Base-by-base conservation (phyloP, 1,140 invertebrate genomes). In the Thalassaphorura encarpata region DNA sequence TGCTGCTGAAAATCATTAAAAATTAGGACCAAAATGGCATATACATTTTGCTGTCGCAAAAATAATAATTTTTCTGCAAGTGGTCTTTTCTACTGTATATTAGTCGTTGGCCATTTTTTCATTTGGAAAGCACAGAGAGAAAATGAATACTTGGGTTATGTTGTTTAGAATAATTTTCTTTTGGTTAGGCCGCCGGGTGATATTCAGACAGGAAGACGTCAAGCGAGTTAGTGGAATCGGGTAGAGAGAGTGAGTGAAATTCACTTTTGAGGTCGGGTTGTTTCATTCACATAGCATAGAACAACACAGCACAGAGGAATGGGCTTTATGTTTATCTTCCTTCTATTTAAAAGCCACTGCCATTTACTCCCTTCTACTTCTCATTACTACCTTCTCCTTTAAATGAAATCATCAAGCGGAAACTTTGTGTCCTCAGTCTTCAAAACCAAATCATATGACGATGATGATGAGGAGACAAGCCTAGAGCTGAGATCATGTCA, bases 341-440 rank as follows among this genome's bases (percentile, higher is more conserved):
- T 36, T 36, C 33, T 36, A 36, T 15, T 13, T 49, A 8, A n/a
- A 3, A 15, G 19, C 5, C 21, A 33, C 13, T 23, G 26, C 45
- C 41, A 15, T 52, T 41, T 46, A 11, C 40, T 27, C 48, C 42
- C 28, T 50, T 41, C 21, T 41, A 50, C 48, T 52, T 53, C 60
- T 62, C 56, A 62, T 61, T 61, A 62, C 56, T 29, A 53, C 21
- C 19, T 26, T 51, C 28, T 60, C 56, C 47, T 58, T 61, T 58
- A 55, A 62, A 62, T 62, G 60, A 58, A 62, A 62, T 62, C 60
- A 62, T 55, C 46, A 62, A 50, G 60, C 56, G 56, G 60, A 58
- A 62, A 61, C 60, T 57, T 49, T 57, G 33, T n/a, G n/a, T n/a
- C n/a, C n/a, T n/a, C n/a, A n/a, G n/a, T n/a, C n/a, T n/a, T n/a